Evolutionary conservation across 2,113 vertebrate species (phyloP), one percentile per base, ranked within the genome.

Genomic region (Hydrochoerus hydrochaeris): DNA sequence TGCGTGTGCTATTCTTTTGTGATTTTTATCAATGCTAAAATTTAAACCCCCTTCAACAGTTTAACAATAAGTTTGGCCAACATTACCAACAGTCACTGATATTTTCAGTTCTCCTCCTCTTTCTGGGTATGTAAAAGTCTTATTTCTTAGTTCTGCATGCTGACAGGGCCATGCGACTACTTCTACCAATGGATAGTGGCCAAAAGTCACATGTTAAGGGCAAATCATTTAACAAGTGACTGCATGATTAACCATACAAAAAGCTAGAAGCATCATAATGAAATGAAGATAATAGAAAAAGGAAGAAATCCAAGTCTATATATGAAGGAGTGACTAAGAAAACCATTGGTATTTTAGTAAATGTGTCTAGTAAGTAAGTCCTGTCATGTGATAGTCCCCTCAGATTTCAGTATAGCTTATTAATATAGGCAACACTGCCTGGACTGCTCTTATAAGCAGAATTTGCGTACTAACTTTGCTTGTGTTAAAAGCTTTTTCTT

Each of bases 1-100:
- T 69, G 17, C 32, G 32, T 69, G 35, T 35, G 1, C 17, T 69
- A n/a, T 69, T n/a, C 35, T 69, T 12, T 69, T 35, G 49, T 58
- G 57, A 94, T 88, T 28, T 63, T 81, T 94, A 80, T 88, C 26
- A 58, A 84, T 63, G 54, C 46, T 63, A 94, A 95, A 90, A 87
- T 65, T 81, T 63, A 84, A 91, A 20, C 46, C 14, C 90, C 14
- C 49, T 17, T 95, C 46, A 54, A 71, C 7, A 65, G 71, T 77
- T 11, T 77, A 71, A 88, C n/a, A 73, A 26, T 71, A 1, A 80
- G 22, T 32, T 46, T 83, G n/a, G 44, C 30, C 82, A 26, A 60
- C 20, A 90, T 71, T 71, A 52, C 60, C 11, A 63, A 7, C 65
- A 41, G 58, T 96, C 77, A 58, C 49, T 44, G 71, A 20, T 73